phyloP scores from a whole-genome alignment of 2,797 vertebrate genomes.

The Enteromius mattozi region DNA sequence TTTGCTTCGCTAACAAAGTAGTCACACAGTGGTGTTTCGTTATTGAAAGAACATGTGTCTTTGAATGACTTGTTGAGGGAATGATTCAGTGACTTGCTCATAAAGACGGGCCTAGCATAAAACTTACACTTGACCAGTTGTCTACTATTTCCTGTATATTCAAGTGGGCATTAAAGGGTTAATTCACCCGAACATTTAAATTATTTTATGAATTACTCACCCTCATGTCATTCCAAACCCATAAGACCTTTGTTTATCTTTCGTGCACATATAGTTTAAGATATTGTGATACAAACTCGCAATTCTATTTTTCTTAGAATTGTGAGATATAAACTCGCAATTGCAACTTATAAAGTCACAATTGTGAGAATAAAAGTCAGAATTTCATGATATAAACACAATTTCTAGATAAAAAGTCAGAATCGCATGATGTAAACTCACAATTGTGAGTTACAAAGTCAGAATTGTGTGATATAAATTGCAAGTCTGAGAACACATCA shows the following conservation, averaged over 20 bases:
- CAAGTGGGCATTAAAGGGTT: not conserved
- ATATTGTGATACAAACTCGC: too few relatives aligned
- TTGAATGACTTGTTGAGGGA: not conserved
- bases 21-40: too few relatives aligned
- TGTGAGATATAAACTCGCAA: too few relatives aligned
- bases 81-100: not conserved
- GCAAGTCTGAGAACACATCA: too few relatives aligned
- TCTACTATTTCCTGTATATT: not conserved
- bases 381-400: too few relatives aligned
- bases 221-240: not conserved
- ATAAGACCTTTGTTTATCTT: not conserved
- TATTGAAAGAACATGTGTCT: not conserved
- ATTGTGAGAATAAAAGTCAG: too few relatives aligned
- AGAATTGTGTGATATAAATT: too few relatives aligned
- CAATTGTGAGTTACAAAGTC: too few relatives aligned
- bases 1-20: not conserved
- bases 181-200: not conserved
- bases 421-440: too few relatives aligned
- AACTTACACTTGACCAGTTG: not conserved
- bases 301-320: too few relatives aligned
- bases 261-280: not conserved
- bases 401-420: too few relatives aligned
- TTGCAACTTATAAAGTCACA: too few relatives aligned
- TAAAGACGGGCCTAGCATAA: not conserved
- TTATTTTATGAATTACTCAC: not conserved